These are phyloP conservation scores for honey bee (Apis mellifera) DNA, from an alignment of 1,140 invertebrate species.

Conservation along the genomic window Amel_HAv3.1 CM009934.2:12116501-12117000, in stretches of 20 bases:
- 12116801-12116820: conserved; percentile 72
- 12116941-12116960: too few relatives aligned
- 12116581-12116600: conserved; percentile 86
- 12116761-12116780: conserved; percentile 87
- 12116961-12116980: background rate
- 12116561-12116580: conserved; percentile 74
- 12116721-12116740: conserved; percentile 74
- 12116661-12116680: too few relatives aligned
- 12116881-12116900: conserved; percentile 78
- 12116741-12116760: conserved; percentile 84
- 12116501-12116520: conserved; percentile 77
- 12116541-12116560: conserved; percentile 90
- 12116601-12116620: too few relatives aligned
- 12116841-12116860: conserved; percentile 66
- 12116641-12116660: too few relatives aligned
- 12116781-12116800: conserved; percentile 78
- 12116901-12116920: conserved; percentile 80
- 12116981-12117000: background rate
- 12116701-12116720: conserved; percentile 78
- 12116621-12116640: too few relatives aligned
- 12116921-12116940: background rate
- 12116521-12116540: conserved; percentile 87
- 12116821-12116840: conserved; percentile 64
- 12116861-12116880: conserved; percentile 69
- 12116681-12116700: conserved; percentile 80